Base-by-base conservation (phyloP, 2,113 vertebrate genomes). In the Falco punctatus region DNA sequence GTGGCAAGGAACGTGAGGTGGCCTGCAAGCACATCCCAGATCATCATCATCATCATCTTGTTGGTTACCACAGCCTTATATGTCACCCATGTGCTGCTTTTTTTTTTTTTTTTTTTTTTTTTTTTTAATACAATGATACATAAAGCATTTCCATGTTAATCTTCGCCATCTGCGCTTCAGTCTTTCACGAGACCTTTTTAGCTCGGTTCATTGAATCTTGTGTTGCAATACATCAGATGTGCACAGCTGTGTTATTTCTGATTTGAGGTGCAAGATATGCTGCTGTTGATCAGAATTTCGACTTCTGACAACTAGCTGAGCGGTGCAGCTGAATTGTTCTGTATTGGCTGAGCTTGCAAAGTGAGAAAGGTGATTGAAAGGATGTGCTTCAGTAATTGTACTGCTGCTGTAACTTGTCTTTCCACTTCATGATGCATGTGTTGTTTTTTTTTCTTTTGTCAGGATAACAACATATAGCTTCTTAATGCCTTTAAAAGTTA, bases 381-480 rank as follows among this genome's bases (percentile, higher is more conserved):
- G 96, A 66, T 98, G 96, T 96, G 98, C 97, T 97, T 96, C 96
- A 97, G 96, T 90, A 79, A 94, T 78, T 97, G 89, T 98, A 95
- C 75, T 95, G 97, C 61, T 97, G 96, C 97, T 97, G 95, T 96
- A 65, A 97, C 94, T 96, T 98, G 98, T 98, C 96, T 97, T 97
- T 98, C 97, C 97, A 97, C 97, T 97, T 98, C 96, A 98, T 98
- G 96, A 98, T 98, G 97, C 98, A 97, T 98, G 97, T 97, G 85
- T 90, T 82, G 44, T 35, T 88, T 94, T 97, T 97, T 96, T 95
- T 97, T 97, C 96, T 98, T 98, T 98, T 97, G 97, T 98, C 98
- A 98, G 98, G 98, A 97, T 97, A 98, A 98, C 97, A 96, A 88
- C 97, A 97, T 98, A 65, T 97, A 98, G 97, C 95, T 98, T 97